These are phyloP conservation scores for Solen grandis DNA, from an alignment of 1,140 invertebrate genomes.

Conservation along the genomic window DNA sequence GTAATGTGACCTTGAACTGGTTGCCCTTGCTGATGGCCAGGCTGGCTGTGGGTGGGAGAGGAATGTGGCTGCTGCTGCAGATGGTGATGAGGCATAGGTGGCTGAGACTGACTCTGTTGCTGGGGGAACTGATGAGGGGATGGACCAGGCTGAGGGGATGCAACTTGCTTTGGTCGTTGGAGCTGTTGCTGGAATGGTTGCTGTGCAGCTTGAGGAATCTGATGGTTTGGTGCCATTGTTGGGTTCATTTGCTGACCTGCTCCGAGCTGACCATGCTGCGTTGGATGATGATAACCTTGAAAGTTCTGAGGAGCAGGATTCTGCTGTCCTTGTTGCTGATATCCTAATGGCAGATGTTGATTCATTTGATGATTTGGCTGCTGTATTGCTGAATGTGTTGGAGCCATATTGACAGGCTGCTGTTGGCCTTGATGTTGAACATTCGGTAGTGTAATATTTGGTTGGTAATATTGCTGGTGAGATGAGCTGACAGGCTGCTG, in stretches of 20 bases:
- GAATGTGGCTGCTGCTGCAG: conserved; percentile 20
- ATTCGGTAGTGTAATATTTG: too few relatives aligned
- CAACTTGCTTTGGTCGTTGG: background rate
- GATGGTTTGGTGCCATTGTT: too few relatives aligned
- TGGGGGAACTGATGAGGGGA: background rate
- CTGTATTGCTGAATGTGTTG: too few relatives aligned
- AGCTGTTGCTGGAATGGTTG: conserved; percentile 31
- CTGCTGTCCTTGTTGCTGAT: background rate
- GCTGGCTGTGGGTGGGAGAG: conserved; percentile 1
- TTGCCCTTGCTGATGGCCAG: background rate
- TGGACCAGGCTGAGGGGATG: conserved; percentile 19
- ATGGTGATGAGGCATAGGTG: conserved; percentile 21
- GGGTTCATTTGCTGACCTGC: too few relatives aligned
- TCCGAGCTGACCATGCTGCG: too few relatives aligned
- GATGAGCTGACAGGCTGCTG: too few relatives aligned
- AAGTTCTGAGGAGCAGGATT: conserved; percentile 32
- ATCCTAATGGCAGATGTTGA: background rate
- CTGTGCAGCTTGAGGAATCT: too few relatives aligned
- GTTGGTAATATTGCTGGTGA: too few relatives aligned
- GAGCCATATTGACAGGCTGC: too few relatives aligned
- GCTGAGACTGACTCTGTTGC: background rate
- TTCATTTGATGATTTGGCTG: too few relatives aligned
- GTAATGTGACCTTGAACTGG: conserved; percentile 41
- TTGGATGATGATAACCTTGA: conserved; percentile 2
- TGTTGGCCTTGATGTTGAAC: too few relatives aligned